Evolutionary conservation across 2,113 vertebrate genomes (phyloP).

Genomic region (Pituophis catenifer): DNA sequence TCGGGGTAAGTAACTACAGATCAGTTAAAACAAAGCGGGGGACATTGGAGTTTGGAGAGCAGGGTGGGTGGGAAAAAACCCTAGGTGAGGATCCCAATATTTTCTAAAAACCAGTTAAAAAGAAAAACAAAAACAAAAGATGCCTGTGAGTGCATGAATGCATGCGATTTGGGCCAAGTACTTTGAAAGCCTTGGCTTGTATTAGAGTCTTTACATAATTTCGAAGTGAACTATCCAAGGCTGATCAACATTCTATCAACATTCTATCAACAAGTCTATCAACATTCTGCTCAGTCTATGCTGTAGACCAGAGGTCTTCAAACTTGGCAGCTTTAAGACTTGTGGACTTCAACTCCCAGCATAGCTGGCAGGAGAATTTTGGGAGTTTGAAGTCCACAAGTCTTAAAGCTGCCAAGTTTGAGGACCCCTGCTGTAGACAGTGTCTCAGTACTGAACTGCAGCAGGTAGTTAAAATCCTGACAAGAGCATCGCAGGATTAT

Average conservation of each 20-base stretch:
- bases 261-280: constrained; percentile 31
- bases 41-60: background rate
- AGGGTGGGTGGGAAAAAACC: background rate
- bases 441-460: constrained; percentile 41
- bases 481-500: constrained; percentile 33
- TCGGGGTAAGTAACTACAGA: background rate
- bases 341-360: too few species aligned
- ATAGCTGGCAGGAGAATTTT: too few species aligned
- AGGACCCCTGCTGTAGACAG: background rate
- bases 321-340: too few species aligned
- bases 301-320: background rate
- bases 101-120: background rate
- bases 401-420: too few species aligned
- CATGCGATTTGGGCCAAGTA: too few species aligned
- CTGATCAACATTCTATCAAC: constrained; percentile 19
- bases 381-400: too few species aligned
- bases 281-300: constrained; percentile 27
- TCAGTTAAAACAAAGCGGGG: background rate
- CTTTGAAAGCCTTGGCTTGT: background rate
- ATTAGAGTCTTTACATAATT: background rate
- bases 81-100: background rate
- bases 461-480: constrained; percentile 43
- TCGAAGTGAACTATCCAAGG: constrained; percentile 3
- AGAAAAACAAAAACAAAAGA: background rate
- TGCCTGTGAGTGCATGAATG: background rate